A percentile compares a stretch with the other conserved stretches of the same genome.
phyloP scores from a whole-genome alignment of 2,797 vertebrate species.

The Platyrinchus mystaceus region DNA sequence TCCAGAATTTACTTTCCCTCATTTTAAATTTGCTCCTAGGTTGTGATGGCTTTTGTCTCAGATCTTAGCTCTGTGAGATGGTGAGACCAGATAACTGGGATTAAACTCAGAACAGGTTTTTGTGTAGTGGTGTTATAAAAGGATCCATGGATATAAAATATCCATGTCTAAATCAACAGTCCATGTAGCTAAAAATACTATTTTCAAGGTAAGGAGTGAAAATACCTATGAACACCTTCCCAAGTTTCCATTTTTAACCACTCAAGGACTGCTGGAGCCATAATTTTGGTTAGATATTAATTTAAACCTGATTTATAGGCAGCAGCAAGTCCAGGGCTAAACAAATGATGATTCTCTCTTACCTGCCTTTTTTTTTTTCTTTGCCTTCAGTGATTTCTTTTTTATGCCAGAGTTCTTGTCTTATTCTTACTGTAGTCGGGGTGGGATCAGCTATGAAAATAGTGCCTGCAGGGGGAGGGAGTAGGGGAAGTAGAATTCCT shows the following conservation, averaged over 20 bases:
- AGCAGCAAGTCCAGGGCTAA: background rate
- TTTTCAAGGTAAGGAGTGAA: background rate
- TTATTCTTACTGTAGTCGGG: background rate
- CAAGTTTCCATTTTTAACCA: background rate
- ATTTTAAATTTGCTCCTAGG: background rate
- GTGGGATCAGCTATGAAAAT: background rate
- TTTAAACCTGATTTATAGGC: background rate
- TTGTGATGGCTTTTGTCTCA: background rate
- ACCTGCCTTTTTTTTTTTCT: background rate
- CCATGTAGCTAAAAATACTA: background rate
- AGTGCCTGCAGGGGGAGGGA: background rate
- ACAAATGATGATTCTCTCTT: background rate
- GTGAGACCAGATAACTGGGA: background rate
- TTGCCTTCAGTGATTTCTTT: background rate
- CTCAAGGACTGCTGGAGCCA: background rate
- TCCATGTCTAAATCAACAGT: background rate
- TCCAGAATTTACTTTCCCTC: background rate
- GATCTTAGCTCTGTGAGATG: background rate
- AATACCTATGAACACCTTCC: background rate
- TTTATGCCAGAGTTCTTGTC: background rate
- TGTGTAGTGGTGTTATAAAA: background rate
- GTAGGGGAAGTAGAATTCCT: background rate
- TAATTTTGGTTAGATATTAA: background rate
- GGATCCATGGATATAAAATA: no score
- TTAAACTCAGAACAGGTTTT: background rate